Conservation (phyloP, 2,888 invertebrate species). For the Cancer borealis region DNA sequence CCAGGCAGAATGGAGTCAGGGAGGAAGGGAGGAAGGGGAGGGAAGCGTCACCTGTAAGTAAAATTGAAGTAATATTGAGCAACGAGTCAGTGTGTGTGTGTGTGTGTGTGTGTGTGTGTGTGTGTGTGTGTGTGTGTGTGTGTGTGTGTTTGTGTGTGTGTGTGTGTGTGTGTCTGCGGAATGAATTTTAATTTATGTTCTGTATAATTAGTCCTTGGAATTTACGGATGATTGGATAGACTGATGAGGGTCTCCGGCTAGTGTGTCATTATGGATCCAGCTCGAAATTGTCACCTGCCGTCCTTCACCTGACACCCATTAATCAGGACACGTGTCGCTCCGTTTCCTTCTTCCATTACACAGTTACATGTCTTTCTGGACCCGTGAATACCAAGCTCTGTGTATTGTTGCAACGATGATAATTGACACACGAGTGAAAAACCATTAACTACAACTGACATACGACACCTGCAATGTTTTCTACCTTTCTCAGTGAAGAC, state of each 20-base stretch:
- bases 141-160: background rate
- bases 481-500: background rate
- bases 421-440: background rate
- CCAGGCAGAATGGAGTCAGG: background rate
- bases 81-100: background rate
- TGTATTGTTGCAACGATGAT: background rate
- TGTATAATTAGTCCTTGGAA: slow-evolving; percentile 38
- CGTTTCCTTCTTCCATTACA: background rate
- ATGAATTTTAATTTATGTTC: slow-evolving; percentile 30
- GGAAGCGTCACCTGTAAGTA: background rate
- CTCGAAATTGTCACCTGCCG: slow-evolving; percentile 31
- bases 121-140: background rate
- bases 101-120: background rate
- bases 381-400: background rate
- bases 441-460: slow-evolving; percentile 4
- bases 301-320: slow-evolving; percentile 43
- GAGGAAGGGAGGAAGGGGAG: background rate
- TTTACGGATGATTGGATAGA: slow-evolving; percentile 16
- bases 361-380: background rate
- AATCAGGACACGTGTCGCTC: slow-evolving; percentile 37
- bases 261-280: slow-evolving; percentile 18
- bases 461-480: background rate
- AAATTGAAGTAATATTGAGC: background rate
- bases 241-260: background rate
- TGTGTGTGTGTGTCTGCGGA: background rate